These are phyloP conservation scores for Cyprinus carpio DNA, from an alignment of 2,113 vertebrate species.

Conservation along the genomic window DNA sequence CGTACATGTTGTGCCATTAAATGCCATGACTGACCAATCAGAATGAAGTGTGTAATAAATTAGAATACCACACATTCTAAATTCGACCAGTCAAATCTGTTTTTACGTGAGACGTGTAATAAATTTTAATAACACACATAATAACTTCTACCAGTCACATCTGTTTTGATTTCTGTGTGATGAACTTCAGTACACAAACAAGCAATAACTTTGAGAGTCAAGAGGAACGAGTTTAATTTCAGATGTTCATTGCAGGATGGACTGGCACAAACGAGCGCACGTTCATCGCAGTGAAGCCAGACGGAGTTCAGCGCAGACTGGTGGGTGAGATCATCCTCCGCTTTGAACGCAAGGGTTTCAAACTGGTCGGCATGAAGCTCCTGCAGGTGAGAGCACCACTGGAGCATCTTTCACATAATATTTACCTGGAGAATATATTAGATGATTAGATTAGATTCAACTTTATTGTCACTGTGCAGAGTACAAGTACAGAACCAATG, in stretches of 20 bases:
- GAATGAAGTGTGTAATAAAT: background rate
- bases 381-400: conserved; percentile 76
- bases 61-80: background rate
- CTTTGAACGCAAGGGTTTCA: conserved; percentile 90
- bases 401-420: background rate
- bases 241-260: conserved; percentile 68
- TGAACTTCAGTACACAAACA: background rate
- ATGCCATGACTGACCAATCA: background rate
- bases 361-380: conserved; percentile 88
- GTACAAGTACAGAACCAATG: too few relatives aligned
- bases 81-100: too few relatives aligned
- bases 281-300: conserved; percentile 90
- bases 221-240: background rate
- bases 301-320: conserved; percentile 89
- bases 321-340: conserved; percentile 88
- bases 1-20: too few relatives aligned
- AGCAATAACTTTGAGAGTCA: background rate
- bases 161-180: background rate
- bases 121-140: too few relatives aligned
- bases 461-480: too few relatives aligned
- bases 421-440: background rate
- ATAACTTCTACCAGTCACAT: background rate
- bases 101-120: too few relatives aligned
- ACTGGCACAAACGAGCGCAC: conserved; percentile 82
- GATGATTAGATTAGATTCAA: too few relatives aligned